Base-by-base conservation (phyloP, 2,888 invertebrate genomes). In the Orchestes rusci region DNA sequence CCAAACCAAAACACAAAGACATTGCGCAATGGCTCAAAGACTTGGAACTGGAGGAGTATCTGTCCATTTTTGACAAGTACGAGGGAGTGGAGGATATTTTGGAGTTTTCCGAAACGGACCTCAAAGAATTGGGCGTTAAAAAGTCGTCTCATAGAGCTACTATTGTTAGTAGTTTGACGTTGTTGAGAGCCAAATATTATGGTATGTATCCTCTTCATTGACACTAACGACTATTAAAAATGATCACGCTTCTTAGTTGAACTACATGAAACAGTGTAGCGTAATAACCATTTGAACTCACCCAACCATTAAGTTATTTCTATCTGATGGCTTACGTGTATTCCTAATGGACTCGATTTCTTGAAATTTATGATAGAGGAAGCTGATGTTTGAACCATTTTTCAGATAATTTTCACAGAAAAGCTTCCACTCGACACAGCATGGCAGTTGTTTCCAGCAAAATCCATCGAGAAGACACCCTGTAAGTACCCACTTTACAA, bases 151-250 rank as follows among this genome's bases (percentile, higher is more conserved):
- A 82, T 64, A 67, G 82, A 19, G 77, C 79, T 2, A 71, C 75
- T 55, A 76, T 82, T 53, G 73, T 79, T 49, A 75, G 78, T 23
- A 81, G 78, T 61, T 67, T 82, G 39, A 71, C 78, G n/a, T 73
- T 76, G 5, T 70, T 82, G 3, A 69, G 75, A 29, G 74, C 76
- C 16, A 82, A 80, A 63, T 75, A 75, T 39, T 68, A 75, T 49
- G 75, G 76, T 67, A 66, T 70, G 58, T 51, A 10, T 17, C 10
- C 12, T 35, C 13, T 36, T 23, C 15, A 13, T 7, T n/a, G 16
- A 36, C 5, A 16, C n/a, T n/a, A n/a, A n/a, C n/a, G n/a, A n/a
- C n/a, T n/a, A n/a, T n/a, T n/a, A n/a, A n/a, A n/a, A n/a, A n/a
- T n/a, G n/a, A n/a, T n/a, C n/a, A n/a, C n/a, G n/a, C n/a, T n/a